Conservation (phyloP, 2,797 vertebrate species). For the Amphiprion clarkii region DNA sequence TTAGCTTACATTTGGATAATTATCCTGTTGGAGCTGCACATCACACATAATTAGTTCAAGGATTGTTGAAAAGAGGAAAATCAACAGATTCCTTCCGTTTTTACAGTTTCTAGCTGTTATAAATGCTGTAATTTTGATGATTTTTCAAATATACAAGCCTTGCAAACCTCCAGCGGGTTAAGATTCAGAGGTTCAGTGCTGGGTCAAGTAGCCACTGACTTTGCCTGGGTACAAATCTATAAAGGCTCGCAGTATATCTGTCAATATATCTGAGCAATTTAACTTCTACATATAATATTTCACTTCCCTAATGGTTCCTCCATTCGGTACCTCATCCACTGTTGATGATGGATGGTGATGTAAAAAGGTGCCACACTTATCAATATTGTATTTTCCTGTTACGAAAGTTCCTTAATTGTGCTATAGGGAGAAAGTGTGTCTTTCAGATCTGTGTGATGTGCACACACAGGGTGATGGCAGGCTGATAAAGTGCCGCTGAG, state of each 20-base stretch:
- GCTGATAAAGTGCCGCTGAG: constrained; percentile 67
- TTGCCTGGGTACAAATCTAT: background rate
- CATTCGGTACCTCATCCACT: constrained; percentile 29
- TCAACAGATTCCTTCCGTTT: too few species aligned
- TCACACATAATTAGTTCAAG: too few species aligned
- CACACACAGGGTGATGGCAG: constrained; percentile 43
- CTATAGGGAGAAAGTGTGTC: constrained; percentile 17
- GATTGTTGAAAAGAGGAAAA: too few species aligned
- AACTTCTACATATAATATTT: constrained; percentile 19
- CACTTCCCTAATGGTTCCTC: constrained; percentile 19
- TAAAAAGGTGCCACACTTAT: constrained; percentile 54
- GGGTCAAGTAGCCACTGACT: constrained; percentile 8
- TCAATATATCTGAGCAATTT: background rate
- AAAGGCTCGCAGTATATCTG: background rate
- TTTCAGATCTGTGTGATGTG: constrained; percentile 30
- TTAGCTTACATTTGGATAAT: too few species aligned
- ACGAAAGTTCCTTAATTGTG: constrained; percentile 54
- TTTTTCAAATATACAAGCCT: too few species aligned
- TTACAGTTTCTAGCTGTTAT: too few species aligned
- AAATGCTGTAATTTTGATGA: too few species aligned
- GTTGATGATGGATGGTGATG: constrained; percentile 46
- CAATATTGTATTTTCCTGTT: constrained; percentile 53
- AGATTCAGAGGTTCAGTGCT: background rate
- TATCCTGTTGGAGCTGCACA: too few species aligned
- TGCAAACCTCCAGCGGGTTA: too few species aligned